phyloP scores from a whole-genome alignment of 2,113 vertebrate species.

The Cephalopterus ornatus region DNA sequence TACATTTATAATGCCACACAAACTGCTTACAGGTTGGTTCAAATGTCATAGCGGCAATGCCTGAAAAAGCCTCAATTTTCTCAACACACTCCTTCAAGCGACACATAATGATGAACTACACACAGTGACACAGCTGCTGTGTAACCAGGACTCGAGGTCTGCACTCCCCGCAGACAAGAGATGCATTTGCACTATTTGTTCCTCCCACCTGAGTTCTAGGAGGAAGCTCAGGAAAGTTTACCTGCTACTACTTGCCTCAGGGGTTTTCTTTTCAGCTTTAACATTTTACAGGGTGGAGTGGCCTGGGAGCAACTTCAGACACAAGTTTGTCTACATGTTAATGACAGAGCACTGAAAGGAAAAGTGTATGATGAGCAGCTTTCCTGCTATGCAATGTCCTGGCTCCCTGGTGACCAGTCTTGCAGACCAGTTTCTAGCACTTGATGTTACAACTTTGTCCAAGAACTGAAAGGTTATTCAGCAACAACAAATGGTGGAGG shows the following conservation, averaged over 20 bases:
- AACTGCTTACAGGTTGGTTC: not conserved
- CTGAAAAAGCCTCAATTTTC: constrained; percentile 22
- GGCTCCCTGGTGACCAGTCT: not conserved
- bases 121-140: not conserved
- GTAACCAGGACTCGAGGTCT: not conserved
- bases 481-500: not conserved
- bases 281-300: not conserved
- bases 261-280: not conserved
- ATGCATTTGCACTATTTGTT: not conserved
- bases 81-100: not conserved
- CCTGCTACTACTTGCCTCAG: not conserved
- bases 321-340: not conserved
- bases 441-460: not conserved
- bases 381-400: not conserved
- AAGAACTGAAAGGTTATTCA: not conserved
- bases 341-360: not conserved
- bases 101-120: not conserved
- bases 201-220: not conserved
- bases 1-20: not conserved
- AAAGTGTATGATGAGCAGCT: not conserved
- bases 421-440: not conserved
- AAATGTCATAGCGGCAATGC: not conserved
- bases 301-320: not conserved
- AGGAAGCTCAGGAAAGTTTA: not conserved
- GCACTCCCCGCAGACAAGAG: not conserved